These are phyloP conservation scores for Ophion slaviceki DNA, from an alignment of 2,888 invertebrate species.

Conservation along the genomic window DNA sequence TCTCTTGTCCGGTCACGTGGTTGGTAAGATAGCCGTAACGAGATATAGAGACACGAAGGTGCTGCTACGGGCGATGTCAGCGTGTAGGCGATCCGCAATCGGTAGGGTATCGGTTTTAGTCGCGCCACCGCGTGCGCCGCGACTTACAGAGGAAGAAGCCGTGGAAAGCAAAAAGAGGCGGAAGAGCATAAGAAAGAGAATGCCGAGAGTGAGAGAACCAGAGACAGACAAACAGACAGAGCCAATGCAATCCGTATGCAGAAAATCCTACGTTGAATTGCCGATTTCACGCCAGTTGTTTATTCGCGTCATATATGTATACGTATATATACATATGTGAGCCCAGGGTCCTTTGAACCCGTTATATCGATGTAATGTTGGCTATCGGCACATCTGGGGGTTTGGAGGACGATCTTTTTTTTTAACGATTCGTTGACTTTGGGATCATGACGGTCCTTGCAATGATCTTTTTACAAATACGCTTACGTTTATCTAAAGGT, in stretches of 20 bases:
- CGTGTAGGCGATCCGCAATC: slow-evolving; percentile 66
- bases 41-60: slow-evolving; percentile 58
- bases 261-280: slow-evolving; percentile 40
- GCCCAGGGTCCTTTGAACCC: no score
- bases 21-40: slow-evolving; percentile 48
- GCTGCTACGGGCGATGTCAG: slow-evolving; percentile 28
- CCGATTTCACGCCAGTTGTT: slow-evolving; percentile 43
- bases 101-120: slow-evolving; percentile 53
- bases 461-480: no score
- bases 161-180: slow-evolving; percentile 10
- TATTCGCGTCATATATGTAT: slow-evolving; percentile 4
- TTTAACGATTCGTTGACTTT: no score
- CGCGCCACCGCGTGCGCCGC: slow-evolving; percentile 22
- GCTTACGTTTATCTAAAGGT: no score
- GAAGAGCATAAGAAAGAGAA: slow-evolving; percentile 8
- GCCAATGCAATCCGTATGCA: background rate
- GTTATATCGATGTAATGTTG: no score
- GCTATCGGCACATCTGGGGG: no score
- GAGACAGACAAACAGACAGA: background rate
- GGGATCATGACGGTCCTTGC: no score
- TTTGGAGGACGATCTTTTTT: no score
- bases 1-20: slow-evolving; percentile 21
- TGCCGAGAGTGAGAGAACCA: background rate
- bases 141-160: slow-evolving; percentile 6
- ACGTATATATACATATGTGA: background rate